phyloP scores from a whole-genome alignment of 1,140 invertebrate genomes.

The Lucilia cuprina region DNA sequence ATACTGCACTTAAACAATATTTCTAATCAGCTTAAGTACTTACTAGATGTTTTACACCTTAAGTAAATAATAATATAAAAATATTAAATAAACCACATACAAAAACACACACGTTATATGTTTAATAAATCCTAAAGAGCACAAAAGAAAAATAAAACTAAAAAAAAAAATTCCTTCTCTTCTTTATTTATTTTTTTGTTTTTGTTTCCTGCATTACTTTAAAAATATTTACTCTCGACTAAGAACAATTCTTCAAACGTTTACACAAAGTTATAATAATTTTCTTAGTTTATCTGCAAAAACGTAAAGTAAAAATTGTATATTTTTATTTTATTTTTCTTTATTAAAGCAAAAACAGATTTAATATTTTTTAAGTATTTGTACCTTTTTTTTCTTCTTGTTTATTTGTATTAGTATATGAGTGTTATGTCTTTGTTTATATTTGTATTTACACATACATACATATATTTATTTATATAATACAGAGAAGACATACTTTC shows the following conservation, averaged over 20 bases:
- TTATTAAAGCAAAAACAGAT: no score
- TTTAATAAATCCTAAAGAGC: neutral
- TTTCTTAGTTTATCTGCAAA: no score
- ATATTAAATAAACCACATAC: neutral
- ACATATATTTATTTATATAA: no score
- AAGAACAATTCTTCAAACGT: neutral
- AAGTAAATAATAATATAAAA: slow-evolving; percentile 9
- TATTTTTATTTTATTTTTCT: no score
- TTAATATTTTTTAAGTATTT: no score
- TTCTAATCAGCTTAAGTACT: slow-evolving; percentile 17
- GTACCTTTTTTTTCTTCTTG: no score
- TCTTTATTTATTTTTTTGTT: no score
- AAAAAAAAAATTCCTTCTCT: neutral
- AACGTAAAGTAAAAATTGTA: no score
- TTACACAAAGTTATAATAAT: neutral
- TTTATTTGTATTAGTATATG: neutral
- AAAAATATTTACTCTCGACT: neutral
- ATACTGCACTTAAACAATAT: neutral
- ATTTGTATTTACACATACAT: neutral
- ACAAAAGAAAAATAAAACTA: neutral
- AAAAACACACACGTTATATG: neutral
- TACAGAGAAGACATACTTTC: no score
- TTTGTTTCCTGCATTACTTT: neutral
- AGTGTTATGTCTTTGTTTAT: neutral
- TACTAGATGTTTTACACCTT: slow-evolving; percentile 14